Evolutionary conservation across 2,797 vertebrate species (phyloP), one percentile per base, ranked within the genome.

Genomic region (Myripristis jacobus): DNA sequence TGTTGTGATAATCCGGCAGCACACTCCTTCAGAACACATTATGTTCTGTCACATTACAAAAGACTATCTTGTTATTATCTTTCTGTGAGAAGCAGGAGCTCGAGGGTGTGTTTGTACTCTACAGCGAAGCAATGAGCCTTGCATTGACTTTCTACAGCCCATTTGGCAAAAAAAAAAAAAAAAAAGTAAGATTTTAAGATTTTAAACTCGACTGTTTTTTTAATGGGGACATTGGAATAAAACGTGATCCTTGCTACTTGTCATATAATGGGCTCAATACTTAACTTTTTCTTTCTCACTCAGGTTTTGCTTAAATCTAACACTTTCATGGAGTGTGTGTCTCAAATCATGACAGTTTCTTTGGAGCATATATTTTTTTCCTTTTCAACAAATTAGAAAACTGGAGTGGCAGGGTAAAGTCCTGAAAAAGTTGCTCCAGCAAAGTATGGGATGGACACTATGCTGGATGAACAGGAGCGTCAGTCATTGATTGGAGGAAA

Each of bases 151-250:
- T 79, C 60, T 55, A 81, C 80, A 79, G 82, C 31, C 73, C 83
- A 90, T 89, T 89, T 84, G 70, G 53, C 24, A 16, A 53, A 79
- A 82, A 80, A 74, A 73, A 19, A 69, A 77, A n/a, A n/a, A n/a
- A n/a, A n/a, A n/a, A n/a, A n/a, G n/a, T n/a, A n/a, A n/a, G n/a
- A n/a, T n/a, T 77, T 70, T n/a, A n/a, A n/a, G n/a, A n/a, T n/a
- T 77, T 70, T 66, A 19, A 75, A 79, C 75, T 70, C 0, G 87
- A 66, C 36, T 34, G 21, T 53, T 83, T 80, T 80, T 80, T 68
- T n/a, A 73, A 69, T 61, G 27, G 43, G 51, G 53, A 54, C 44
- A 53, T 6, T 46, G 48, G 25, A 36, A 69, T 51, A 57, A 72
- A 50, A 52, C 21, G 47, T 56, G 29, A 56, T 63, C 8, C 29